Base-by-base conservation (phyloP, 2,888 invertebrate species). In the Eucriotettix oculatus region DNA sequence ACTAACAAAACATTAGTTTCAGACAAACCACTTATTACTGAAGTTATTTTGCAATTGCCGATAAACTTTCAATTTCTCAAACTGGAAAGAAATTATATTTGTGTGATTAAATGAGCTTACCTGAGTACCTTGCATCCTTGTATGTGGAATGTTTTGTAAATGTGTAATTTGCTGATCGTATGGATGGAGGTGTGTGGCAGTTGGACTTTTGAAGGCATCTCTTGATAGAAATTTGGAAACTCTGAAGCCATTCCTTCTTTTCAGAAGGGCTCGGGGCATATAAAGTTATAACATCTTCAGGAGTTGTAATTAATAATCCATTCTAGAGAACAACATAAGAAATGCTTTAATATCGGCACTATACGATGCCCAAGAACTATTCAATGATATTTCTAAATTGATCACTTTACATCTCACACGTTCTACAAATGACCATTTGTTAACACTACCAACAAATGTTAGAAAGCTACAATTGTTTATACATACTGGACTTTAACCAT, bases 241-340 rank as follows among this genome's bases (percentile, higher is more conserved):
- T 79, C 69, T 87, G 85, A 54, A 86, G 75, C 91, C 91, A 91
- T 66, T 89, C 84, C 5, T 84, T 83, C 71, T 88, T 89, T 64
- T 85, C 84, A 60, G 84, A 81, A 58, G 86, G 76, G 53, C 81
- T 79, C 42, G 74, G 75, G 12, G 90, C 84, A 16, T 79, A 74
- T 17, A 93, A 77, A 53, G 81, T 79, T 62, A 91, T 76, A 2
- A 76, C 78, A 66, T 90, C 90, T 71, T 93, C 92, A 0, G 92
- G 92, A 61, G 86, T 84, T 48, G 82, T 84, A 14, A 93, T 73
- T 64, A 81, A 80, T 65, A 90, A 78, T 5, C 80, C 79, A 68
- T 84, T 82, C 72, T 74, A 65, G 42, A 65, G 67, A 62, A 29
- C 29, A 29, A 29, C 2, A 29, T 7, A 29, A 29, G 7, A 5